phyloP scores from a whole-genome alignment of 2,888 invertebrate genomes.

The Protonemura montana region DNA sequence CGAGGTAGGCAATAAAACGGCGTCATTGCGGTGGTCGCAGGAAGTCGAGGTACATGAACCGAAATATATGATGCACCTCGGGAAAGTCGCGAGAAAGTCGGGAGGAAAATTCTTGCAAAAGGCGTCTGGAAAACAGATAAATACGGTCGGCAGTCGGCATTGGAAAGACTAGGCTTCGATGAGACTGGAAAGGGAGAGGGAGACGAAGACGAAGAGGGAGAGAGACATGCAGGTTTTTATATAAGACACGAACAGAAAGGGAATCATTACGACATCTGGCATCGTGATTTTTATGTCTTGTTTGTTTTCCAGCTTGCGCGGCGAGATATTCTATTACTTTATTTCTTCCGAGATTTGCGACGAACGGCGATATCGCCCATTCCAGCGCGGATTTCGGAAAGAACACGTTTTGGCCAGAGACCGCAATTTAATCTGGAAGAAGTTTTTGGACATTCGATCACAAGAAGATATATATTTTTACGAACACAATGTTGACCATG shows the following conservation, averaged over 20 bases:
- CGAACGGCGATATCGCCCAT: not conserved
- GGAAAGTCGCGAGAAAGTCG: not conserved
- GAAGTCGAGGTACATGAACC: conserved; percentile 13
- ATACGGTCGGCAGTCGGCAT: not conserved
- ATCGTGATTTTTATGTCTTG: conserved; percentile 31
- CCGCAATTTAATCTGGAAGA: not conserved
- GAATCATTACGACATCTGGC: conserved; percentile 19
- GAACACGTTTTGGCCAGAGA: not conserved
- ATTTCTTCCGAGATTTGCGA: not conserved
- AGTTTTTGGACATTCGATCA: not conserved
- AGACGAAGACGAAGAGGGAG: not conserved
- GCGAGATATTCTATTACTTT: conserved; percentile 12
- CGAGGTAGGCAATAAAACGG: conserved; percentile 21
- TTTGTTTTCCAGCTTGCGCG: conserved; percentile 16
- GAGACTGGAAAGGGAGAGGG: not conserved
- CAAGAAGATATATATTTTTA: not conserved
- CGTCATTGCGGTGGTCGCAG: conserved; percentile 22
- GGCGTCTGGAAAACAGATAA: conserved; percentile 34
- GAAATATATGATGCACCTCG: conserved; percentile 15
- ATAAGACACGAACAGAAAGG: not conserved
- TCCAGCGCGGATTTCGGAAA: not conserved
- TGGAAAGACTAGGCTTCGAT: not conserved
- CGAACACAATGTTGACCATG: not conserved
- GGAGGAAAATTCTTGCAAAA: not conserved
- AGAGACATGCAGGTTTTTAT: too few relatives aligned